Base-by-base conservation (phyloP, 2,113 vertebrate species). In the Globicephala melas region DNA sequence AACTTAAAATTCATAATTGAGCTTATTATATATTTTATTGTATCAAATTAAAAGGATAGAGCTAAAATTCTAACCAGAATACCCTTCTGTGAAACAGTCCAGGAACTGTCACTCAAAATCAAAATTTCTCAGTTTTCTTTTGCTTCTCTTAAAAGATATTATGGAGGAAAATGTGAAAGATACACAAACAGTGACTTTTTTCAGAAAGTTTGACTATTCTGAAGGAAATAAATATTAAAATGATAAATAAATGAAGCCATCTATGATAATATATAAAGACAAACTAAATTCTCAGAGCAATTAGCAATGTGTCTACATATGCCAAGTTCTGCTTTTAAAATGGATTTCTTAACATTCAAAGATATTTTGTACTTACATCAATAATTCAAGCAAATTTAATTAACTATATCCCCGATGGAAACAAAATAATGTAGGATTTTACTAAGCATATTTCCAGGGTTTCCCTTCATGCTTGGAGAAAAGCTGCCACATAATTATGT, bases 341-440 rank as follows among this genome's bases (percentile, higher is more conserved):
- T 77, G 11, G 11, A 36, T 12, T 85, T 93, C 60, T 71, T 65
- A 92, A 74, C 74, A 95, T 26, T 36, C 50, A 47, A 92, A 89
- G 60, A 53, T 1, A 77, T 53, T 94, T 62, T 85, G 25, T 81
- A 41, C 62, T 71, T 63, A 50, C 5, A 81, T 84, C 28, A 94
- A 76, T 50, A 97, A 93, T 77, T 92, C 31, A 92, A 84, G n/a
- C 2, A 87, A 76, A 70, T 90, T 92, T 91, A 76, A 90, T 91
- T 85, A 93, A 89, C 60, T 31, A 96, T 0, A 55, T 53, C 14
- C 33, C 70, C 85, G 18, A 88, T 85, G 60, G 91, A 94, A 94
- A 90, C 17, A 91, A 92, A 86, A 79, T 65, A 82, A 76, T 38
- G 23, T 11, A 84, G 26, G 5, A 26, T 77, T 70, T 96, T 68